phyloP scores from a whole-genome alignment of 2,797 vertebrate genomes.

The Echiichthys vipera region DNA sequence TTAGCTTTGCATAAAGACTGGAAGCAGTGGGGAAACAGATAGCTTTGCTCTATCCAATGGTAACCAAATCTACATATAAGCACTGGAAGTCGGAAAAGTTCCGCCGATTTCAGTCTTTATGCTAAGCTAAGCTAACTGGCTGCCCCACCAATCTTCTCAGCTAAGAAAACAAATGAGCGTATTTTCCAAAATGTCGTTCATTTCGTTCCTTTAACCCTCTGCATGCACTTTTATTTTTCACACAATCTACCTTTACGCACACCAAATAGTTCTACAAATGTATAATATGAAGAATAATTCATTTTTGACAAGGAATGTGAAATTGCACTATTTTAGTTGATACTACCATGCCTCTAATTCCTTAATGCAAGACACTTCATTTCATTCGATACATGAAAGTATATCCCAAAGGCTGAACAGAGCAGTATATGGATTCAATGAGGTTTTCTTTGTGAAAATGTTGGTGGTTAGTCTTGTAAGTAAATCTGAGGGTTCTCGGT shows the following conservation, averaged over 20 bases:
- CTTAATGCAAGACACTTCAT: conserved; percentile 63
- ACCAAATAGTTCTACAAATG: conserved; percentile 71
- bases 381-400: conserved; percentile 42
- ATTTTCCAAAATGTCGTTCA: neutral
- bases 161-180: neutral
- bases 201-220: conserved; percentile 32
- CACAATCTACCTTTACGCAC: conserved; percentile 59
- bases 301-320: conserved; percentile 80
- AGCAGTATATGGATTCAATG: conserved; percentile 51
- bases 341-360: conserved; percentile 65
- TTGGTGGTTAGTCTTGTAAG: conserved; percentile 27
- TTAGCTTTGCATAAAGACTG: conserved; percentile 16
- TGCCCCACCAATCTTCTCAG: conserved; percentile 1
- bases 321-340: conserved; percentile 80
- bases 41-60: neutral
- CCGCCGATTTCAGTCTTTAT: neutral
- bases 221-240: conserved; percentile 73
- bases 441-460: conserved; percentile 49
- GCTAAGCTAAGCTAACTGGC: neutral
- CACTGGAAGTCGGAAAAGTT: too few relatives aligned
- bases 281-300: conserved; percentile 55
- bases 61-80: neutral
- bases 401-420: conserved; percentile 54
- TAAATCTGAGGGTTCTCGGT: conserved; percentile 45
- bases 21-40: neutral